Evolutionary conservation across 1,140 invertebrate species (phyloP), one percentile per base, ranked within the genome.

Genomic region (Neoseiulus cucumeris): DNA sequence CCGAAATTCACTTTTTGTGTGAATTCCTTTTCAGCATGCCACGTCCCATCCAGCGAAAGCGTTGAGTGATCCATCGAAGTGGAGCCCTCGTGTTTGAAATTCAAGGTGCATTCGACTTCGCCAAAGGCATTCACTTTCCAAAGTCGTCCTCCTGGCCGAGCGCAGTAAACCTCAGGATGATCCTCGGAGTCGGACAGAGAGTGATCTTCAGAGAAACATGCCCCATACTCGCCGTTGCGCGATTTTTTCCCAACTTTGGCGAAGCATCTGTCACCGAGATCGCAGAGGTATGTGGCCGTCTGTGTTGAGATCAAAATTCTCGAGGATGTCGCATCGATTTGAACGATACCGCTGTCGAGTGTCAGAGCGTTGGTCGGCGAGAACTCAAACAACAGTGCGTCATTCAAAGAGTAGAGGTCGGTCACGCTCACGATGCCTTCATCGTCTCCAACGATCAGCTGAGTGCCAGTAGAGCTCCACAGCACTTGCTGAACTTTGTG

Each of bases 181-280:
- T n/a, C 9, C 4, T 9, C 51, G 17, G 14, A 14, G 14, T 59
- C 51, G 14, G 17, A 2, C 22, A 6, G 33, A 39, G 33, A 4
- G 33, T 39, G 4, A 4, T 25, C 51, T 59, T 25, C 22, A 2
- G 22, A 59, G 51, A 59, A 59, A 59, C 51, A 59, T 1, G 51
- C 51, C 6, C 51, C 51, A 9, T 29, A 59, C 22, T 18, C 51
- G 4, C 51, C 51, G 9, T 59, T 59, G 14, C 51, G 51, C 51
- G 51, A 25, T 59, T 59, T 59, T 25, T 59, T 59, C 14, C 51
- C 51, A 20, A 59, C 33, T 59, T 59, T 59, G 14, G 51, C 22
- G 22, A 59, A 59, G 9, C 22, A 33, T 17, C 33, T n/a, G 17
- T 25, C 51, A 25, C 22, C 22, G 14, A 59, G 51, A 9, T 59